Conservation (phyloP, 2,113 vertebrate species). For the Tursiops truncatus region DNA sequence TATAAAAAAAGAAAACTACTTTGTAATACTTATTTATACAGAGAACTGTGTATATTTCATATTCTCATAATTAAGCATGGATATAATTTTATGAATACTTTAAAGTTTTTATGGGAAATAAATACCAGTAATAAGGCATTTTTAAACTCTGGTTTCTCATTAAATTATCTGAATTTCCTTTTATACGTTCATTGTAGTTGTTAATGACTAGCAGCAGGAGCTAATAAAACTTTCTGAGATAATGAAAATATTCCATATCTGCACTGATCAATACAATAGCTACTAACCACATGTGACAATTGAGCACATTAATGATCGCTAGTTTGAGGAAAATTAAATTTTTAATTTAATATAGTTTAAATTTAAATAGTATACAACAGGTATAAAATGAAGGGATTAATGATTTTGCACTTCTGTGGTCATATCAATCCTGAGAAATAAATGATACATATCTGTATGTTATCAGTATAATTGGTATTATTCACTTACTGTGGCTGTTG, state of each 20-base stretch:
- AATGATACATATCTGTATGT: neutral
- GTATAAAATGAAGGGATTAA: neutral
- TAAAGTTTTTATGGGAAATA: neutral
- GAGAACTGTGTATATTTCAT: neutral
- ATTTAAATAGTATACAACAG: neutral
- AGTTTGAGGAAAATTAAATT: neutral
- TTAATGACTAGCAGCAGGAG: neutral
- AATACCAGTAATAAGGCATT: neutral
- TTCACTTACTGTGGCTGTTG: neutral
- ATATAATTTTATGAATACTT: neutral
- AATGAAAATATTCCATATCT: neutral
- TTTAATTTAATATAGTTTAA: neutral
- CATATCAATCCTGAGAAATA: neutral
- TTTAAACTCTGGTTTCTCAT: neutral
- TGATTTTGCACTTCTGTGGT: neutral
- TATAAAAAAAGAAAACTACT: conserved; percentile 19
- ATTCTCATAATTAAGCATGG: neutral
- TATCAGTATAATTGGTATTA: neutral
- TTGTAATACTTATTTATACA: neutral
- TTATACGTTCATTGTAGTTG: neutral
- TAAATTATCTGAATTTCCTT: neutral
- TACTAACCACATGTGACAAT: neutral
- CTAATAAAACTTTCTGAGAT: neutral
- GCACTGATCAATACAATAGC: too few species aligned
- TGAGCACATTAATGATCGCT: neutral